Percentiles rank a stretch among this genome's conserved stretches.
Evolutionary conservation across 1,140 invertebrate species (phyloP).

Genomic region (Sesamia nonagrioides): DNA sequence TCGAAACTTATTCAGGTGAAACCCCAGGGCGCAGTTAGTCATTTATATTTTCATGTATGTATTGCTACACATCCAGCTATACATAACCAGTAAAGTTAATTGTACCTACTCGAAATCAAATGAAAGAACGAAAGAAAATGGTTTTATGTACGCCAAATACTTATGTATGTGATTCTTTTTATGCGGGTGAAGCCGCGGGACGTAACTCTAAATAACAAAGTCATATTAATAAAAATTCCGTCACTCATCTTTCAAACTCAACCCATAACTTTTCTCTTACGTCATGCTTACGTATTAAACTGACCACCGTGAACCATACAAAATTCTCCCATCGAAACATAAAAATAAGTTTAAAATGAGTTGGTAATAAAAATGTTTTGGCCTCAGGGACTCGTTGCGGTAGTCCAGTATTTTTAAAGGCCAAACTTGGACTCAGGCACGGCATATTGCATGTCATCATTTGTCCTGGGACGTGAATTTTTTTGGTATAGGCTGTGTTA

Average conservation of each 20-base stretch:
- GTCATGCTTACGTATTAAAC: background rate
- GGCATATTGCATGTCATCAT: constrained; percentile 70
- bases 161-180: no score
- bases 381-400: constrained; percentile 1
- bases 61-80: no score
- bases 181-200: no score
- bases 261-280: background rate
- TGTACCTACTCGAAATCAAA: no score
- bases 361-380: constrained; percentile 22
- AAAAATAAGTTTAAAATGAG: constrained; percentile 4
- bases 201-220: no score
- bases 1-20: no score
- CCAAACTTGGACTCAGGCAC: constrained; percentile 26
- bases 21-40: no score
- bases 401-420: constrained; percentile 32
- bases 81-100: no score
- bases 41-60: no score
- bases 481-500: constrained; percentile 52
- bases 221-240: background rate
- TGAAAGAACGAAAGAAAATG: no score
- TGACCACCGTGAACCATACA: background rate
- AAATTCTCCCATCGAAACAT: background rate
- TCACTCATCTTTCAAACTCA: background rate
- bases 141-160: no score
- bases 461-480: constrained; percentile 71